Evolutionary conservation across 2,113 vertebrate species (phyloP).

Genomic region (Actenoides lindsayi): DNA sequence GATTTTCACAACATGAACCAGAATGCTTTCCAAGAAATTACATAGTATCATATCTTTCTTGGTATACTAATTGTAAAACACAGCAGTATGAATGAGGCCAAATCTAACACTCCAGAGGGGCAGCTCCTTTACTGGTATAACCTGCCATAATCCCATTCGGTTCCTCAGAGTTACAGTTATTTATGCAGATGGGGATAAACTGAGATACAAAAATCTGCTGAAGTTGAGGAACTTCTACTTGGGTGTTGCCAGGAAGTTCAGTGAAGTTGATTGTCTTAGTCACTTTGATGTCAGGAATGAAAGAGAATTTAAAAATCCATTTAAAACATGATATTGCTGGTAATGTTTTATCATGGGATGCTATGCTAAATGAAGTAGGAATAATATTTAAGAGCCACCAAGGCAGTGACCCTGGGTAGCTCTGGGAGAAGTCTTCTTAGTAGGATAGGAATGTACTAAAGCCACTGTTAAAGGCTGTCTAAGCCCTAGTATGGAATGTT

Average conservation of each 20-base stretch:
- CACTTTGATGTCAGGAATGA: background rate
- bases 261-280: background rate
- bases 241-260: background rate
- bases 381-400: background rate
- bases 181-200: background rate
- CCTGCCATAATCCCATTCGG: background rate
- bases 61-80: background rate
- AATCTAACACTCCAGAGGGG: background rate
- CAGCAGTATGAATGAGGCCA: background rate
- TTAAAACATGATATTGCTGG: background rate
- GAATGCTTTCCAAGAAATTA: conserved; percentile 28
- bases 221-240: background rate
- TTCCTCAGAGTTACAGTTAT: background rate
- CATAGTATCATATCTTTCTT: background rate
- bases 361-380: background rate
- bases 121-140: background rate
- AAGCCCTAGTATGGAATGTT: background rate
- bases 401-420: background rate
- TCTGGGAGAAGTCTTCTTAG: background rate
- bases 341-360: background rate
- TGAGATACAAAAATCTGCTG: background rate
- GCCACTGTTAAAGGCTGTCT: background rate
- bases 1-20: conserved; percentile 13
- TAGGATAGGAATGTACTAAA: background rate
- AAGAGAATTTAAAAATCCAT: background rate